Base-by-base conservation (phyloP, 2,888 invertebrate genomes). In the Drosophila kuntzei region DNA sequence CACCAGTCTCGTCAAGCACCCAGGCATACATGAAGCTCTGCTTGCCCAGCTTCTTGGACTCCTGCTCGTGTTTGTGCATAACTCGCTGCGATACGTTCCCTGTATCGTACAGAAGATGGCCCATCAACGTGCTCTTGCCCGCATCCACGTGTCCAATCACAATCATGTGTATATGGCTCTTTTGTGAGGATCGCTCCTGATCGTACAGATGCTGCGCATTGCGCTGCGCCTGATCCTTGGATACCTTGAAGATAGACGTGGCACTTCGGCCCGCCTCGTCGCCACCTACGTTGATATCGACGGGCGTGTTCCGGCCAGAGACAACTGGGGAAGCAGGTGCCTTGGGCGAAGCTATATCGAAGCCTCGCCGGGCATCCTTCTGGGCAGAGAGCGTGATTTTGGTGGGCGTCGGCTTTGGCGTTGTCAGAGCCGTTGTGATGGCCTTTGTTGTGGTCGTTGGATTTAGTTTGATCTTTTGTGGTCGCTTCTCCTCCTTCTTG, bases 11-110 rank as follows among this genome's bases (percentile, higher is more conserved):
- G 92, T 99, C 99, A 54, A 99, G 93, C 2, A 99, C 98, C 99
- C 99, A 99, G 3, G 99, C 99, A 93, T 97, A 99, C 93, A 98
- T 97, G 87, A 99, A 99, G 71, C 98, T 98, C 89, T 98, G 97
- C 92, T 99, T 99, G 3, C 99, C 99, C 77, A 98, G 93, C 92
- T 99, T 99, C 91, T 97, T 96, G 85, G 98, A 98, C 89, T 99
- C 99, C 90, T 98, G 98, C 91, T 99, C 99, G 93, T 98, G 98
- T 91, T 99, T 99, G 92, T 99, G 99, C 94, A 99, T 96, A 0
- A 95, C 94, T 82, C 96, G 95, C 91, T 98, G 96, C 71, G 96
- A 96, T 0, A 98, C 97, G 92, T 96, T 96, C 18, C 98, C 97
- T 32, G 98, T 93, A 67, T 96, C 95, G 91, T 95, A 98, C 0